Percentiles rank a stretch among this genome's conserved stretches.
These are phyloP conservation scores for Epinotia demarniana DNA, from an alignment of 2,888 invertebrate species.

Conservation along the genomic window DNA sequence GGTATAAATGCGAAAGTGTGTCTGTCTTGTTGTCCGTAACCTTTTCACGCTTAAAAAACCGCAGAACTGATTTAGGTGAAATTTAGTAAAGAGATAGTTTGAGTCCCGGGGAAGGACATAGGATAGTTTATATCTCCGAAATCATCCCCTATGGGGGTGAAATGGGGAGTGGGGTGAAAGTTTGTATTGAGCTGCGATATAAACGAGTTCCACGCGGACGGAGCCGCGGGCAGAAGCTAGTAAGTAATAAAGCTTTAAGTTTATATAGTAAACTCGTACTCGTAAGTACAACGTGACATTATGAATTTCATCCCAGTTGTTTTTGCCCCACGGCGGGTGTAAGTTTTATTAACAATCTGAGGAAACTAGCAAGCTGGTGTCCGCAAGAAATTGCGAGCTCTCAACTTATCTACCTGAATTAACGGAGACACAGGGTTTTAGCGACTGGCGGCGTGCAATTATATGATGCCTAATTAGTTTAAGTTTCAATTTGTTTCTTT, in stretches of 20 bases:
- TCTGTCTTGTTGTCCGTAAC: no score
- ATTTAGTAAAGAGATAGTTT: no score
- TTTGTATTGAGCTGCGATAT: no score
- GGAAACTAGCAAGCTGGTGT: conserved; percentile 50
- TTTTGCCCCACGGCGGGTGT: conserved; percentile 52
- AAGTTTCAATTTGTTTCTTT: background rate
- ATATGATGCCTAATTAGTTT: background rate
- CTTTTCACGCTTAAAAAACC: no score
- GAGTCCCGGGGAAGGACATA: no score
- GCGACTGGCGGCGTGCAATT: conserved; percentile 52
- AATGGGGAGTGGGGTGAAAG: no score
- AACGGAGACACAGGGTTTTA: conserved; percentile 54
- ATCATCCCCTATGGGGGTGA: no score
- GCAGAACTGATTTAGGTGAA: no score
- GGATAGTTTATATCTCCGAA: no score
- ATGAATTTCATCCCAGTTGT: conserved; percentile 53
- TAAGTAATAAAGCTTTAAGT: background rate
- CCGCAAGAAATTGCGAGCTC: conserved; percentile 45
- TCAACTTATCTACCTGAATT: conserved; percentile 46
- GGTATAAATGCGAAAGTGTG: no score
- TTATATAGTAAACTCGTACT: background rate
- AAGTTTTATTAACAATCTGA: conserved; percentile 59
- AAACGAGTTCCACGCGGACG: no score
- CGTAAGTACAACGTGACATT: conserved; percentile 45
- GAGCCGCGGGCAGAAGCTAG: no score